These are phyloP conservation scores for Neotoma lepida DNA, from an alignment of 2,113 vertebrate genomes.

Conservation along the genomic window DNA sequence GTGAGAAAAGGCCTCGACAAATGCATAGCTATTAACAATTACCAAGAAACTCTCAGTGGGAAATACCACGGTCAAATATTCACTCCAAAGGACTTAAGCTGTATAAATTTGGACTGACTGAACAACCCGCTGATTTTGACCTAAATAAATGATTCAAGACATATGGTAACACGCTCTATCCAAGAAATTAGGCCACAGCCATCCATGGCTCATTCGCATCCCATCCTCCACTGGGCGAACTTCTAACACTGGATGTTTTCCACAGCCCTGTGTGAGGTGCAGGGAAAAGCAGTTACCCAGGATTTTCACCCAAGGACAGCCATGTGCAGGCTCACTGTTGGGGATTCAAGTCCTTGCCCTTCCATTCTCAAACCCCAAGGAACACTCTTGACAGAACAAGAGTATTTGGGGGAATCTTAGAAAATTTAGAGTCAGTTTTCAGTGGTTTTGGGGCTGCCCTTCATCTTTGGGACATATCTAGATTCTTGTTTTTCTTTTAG, in stretches of 20 bases:
- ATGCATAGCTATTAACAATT: conserved; percentile 41
- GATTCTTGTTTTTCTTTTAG: neutral
- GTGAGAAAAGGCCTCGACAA: conserved; percentile 41
- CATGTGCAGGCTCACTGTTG: neutral
- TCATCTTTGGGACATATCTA: conserved; percentile 14
- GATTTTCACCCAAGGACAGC: neutral
- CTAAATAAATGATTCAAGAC: conserved; percentile 72
- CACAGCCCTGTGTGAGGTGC: neutral
- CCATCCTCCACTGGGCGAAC: neutral
- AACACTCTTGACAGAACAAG: neutral
- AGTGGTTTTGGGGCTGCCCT: neutral
- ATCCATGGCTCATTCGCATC: conserved; percentile 4
- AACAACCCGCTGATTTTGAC: conserved; percentile 64
- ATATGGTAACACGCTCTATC: conserved; percentile 60
- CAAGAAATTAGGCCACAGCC: conserved; percentile 51
- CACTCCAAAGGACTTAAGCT: conserved; percentile 52
- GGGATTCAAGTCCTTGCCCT: neutral
- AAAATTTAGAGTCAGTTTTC: neutral
- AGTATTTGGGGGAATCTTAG: conserved; percentile 31
- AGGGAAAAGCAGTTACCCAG: neutral
- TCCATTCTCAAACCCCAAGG: conserved; percentile 1
- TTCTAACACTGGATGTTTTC: neutral
- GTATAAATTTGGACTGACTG: conserved; percentile 60
- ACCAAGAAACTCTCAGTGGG: conserved; percentile 60
- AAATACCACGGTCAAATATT: conserved; percentile 7